Percentiles rank a stretch among this genome's conserved stretches.
Evolutionary conservation across 2,888 invertebrate species (phyloP).

Genomic region (Campoplex nolae): DNA sequence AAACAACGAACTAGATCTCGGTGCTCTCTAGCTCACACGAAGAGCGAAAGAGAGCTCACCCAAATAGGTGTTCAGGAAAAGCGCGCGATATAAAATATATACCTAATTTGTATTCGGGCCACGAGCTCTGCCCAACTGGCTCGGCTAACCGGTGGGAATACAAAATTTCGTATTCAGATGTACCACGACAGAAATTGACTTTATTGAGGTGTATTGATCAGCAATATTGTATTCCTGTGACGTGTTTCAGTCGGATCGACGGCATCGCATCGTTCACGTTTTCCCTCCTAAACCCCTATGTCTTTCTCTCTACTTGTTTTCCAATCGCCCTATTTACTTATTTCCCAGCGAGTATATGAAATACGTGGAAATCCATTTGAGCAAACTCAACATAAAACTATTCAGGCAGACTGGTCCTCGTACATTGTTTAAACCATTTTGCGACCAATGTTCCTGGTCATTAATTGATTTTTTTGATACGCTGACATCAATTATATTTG

Average conservation of each 20-base stretch:
- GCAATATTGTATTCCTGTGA: conserved; percentile 81
- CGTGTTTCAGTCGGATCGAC: conserved; percentile 37
- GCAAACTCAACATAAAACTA: background rate
- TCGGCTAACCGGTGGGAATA: conserved; percentile 81
- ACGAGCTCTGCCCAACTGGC: conserved; percentile 80
- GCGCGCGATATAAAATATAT: conserved; percentile 77
- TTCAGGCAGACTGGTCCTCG: background rate
- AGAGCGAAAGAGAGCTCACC: conserved; percentile 1
- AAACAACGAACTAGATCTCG: conserved; percentile 6
- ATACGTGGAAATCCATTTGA: background rate
- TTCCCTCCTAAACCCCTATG: conserved; percentile 16
- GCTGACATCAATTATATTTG: background rate
- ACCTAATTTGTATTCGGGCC: conserved; percentile 82
- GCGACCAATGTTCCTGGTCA: background rate
- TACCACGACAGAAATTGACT: conserved; percentile 84
- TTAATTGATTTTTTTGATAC: background rate
- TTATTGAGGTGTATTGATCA: conserved; percentile 85
- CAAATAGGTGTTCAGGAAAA: conserved; percentile 46
- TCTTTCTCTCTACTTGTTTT: conserved; percentile 7
- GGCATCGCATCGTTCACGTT: conserved; percentile 25
- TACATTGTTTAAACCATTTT: background rate
- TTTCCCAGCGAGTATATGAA: background rate
- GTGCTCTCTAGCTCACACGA: conserved; percentile 23
- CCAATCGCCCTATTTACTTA: background rate
- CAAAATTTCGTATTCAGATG: conserved; percentile 84